These are phyloP conservation scores for Ferrisia virgata DNA, from an alignment of 2,888 invertebrate genomes.

Conservation along the genomic window DNA sequence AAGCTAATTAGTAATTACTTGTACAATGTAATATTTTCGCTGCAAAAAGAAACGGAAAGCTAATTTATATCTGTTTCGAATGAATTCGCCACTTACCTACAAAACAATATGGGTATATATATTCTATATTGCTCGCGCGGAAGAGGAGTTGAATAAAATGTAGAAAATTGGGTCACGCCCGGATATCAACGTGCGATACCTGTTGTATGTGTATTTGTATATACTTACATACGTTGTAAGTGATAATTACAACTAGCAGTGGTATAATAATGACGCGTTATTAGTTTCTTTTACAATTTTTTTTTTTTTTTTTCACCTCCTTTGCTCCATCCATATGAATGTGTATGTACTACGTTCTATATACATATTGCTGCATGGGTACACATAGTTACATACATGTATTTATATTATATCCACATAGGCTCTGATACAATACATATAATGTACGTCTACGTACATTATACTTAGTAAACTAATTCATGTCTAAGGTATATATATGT, in stretches of 20 bases:
- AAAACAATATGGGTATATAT: background rate
- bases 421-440: too few species aligned
- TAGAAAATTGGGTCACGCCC: slow-evolving; percentile 8
- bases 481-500: background rate
- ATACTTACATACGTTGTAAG: background rate
- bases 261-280: background rate
- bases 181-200: slow-evolving; percentile 3
- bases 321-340: too few species aligned
- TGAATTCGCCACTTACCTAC: background rate
- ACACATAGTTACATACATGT: too few species aligned
- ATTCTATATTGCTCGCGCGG: background rate
- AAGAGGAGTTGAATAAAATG: background rate
- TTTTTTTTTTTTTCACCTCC: background rate
- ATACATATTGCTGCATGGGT: too few species aligned
- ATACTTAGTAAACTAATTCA: background rate
- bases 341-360: too few species aligned
- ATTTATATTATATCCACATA: too few species aligned
- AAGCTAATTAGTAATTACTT: background rate
- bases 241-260: background rate
- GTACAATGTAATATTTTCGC: background rate
- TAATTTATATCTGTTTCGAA: background rate
- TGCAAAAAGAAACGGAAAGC: background rate
- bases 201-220: too few species aligned
- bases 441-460: background rate
- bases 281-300: background rate